These are phyloP conservation scores for Lindbergichthys nudifrons DNA, from an alignment of 2,797 vertebrate species.

Conservation along the genomic window DNA sequence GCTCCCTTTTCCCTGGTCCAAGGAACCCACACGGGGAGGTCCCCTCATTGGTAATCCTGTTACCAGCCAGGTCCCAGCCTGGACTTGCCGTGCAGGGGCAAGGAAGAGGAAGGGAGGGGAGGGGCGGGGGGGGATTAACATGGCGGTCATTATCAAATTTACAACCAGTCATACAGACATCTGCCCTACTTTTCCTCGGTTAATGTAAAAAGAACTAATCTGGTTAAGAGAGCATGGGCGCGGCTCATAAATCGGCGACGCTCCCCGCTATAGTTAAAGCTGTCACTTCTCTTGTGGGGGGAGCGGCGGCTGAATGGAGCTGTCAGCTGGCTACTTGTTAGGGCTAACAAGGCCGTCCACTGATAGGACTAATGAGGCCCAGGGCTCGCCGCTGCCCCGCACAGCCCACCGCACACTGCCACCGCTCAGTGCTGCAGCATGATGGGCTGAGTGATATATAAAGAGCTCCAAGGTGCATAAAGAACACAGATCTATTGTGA, in stretches of 20 bases:
- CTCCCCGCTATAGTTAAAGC: conserved; percentile 80
- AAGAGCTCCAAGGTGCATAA: conserved; percentile 1
- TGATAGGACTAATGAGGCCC: conserved; percentile 83
- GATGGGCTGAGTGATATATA: background rate
- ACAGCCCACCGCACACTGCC: conserved; percentile 10
- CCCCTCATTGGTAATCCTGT: conserved; percentile 86
- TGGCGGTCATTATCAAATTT: conserved; percentile 89
- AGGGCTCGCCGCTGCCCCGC: conserved; percentile 35
- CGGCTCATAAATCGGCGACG: conserved; percentile 82
- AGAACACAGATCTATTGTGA: background rate
- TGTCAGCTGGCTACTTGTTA: conserved; percentile 82
- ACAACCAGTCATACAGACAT: conserved; percentile 91
- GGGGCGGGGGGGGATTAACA: conserved; percentile 84
- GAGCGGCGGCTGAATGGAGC: conserved; percentile 77
- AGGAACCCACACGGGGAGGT: conserved; percentile 50
- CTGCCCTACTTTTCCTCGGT: conserved; percentile 89
- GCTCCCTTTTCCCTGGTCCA: conserved; percentile 26
- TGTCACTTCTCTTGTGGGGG: conserved; percentile 81
- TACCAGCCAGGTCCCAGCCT: conserved; percentile 86
- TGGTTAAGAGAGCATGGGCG: conserved; percentile 87
- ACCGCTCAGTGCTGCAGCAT: background rate
- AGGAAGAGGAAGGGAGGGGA: background rate
- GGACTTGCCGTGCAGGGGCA: conserved; percentile 43
- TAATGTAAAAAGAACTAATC: conserved; percentile 89
- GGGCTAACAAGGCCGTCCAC: conserved; percentile 77